Conservation (phyloP, 2,888 invertebrate species). For the Leptinotarsa juncta region DNA sequence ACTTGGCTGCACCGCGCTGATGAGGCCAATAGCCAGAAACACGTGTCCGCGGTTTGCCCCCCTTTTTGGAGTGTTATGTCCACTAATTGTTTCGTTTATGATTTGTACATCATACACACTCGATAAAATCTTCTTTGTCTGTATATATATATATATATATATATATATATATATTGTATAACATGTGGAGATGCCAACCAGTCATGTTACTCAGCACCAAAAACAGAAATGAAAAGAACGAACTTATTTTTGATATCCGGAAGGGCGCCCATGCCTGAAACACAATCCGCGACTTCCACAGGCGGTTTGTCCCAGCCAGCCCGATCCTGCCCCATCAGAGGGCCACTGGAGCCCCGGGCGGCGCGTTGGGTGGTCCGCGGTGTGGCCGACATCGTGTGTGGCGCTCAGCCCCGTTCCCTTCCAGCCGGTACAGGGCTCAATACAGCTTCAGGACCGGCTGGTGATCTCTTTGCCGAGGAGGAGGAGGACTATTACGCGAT, state of each 20-base stretch:
- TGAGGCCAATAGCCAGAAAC: too few relatives aligned
- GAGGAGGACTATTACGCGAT: conserved; percentile 26
- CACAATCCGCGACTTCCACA: conserved; percentile 16
- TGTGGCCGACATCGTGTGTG: conserved; percentile 67
- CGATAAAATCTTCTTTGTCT: too few relatives aligned
- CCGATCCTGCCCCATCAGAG: conserved; percentile 31
- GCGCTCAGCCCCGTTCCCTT: conserved; percentile 51
- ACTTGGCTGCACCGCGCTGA: too few relatives aligned
- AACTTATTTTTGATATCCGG: neutral
- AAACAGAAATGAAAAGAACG: too few relatives aligned
- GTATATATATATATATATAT: too few relatives aligned
- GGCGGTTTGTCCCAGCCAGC: conserved; percentile 30
- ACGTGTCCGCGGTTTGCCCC: too few relatives aligned
- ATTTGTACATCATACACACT: too few relatives aligned
- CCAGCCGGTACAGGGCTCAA: conserved; percentile 41
- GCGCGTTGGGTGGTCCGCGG: conserved; percentile 64
- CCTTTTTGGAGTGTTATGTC: too few relatives aligned
- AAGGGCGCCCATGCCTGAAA: neutral
- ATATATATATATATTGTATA: too few relatives aligned
- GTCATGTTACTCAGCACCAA: too few relatives aligned
- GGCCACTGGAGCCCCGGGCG: conserved; percentile 50
- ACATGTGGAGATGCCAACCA: too few relatives aligned
- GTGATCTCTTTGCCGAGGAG: neutral
- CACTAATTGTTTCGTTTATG: too few relatives aligned
- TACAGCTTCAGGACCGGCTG: conserved; percentile 18